phyloP scores from a whole-genome alignment of 2,888 invertebrate genomes.

The Pemphredon lugubris region DNA sequence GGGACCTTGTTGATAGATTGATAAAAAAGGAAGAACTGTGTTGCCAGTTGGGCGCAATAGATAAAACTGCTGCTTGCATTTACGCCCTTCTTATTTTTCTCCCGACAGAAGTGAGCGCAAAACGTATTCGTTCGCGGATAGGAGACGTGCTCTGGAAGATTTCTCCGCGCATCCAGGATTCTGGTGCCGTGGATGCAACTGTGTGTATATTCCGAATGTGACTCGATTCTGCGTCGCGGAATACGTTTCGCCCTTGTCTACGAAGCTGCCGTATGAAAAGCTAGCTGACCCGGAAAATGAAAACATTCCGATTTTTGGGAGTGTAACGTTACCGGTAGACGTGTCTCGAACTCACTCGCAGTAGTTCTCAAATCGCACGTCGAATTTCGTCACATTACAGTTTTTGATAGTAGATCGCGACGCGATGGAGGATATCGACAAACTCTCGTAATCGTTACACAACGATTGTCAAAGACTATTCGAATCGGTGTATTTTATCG shows the following conservation, averaged over 20 bases:
- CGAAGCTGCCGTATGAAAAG: slow-evolving; percentile 2
- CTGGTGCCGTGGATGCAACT: slow-evolving; percentile 10
- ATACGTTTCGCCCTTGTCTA: slow-evolving; percentile 26
- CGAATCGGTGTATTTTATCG: too few species aligned
- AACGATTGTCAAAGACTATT: too few species aligned
- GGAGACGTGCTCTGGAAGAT: slow-evolving; percentile 41
- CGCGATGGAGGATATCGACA: too few species aligned
- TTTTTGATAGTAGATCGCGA: too few species aligned
- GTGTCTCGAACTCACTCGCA: background rate
- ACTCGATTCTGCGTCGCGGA: slow-evolving; percentile 27
- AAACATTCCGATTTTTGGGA: background rate
- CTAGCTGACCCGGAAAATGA: slow-evolving; percentile 33
- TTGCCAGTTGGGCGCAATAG: too few species aligned
- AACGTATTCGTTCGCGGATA: slow-evolving; percentile 47
- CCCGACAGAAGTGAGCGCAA: too few species aligned
- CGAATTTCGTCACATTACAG: background rate
- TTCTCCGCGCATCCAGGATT: slow-evolving; percentile 28
- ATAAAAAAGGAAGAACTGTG: too few species aligned
- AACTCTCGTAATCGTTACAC: too few species aligned
- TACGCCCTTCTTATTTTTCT: too few species aligned
- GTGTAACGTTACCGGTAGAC: background rate
- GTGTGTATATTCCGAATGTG: slow-evolving; percentile 33
- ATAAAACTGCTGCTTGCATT: too few species aligned
- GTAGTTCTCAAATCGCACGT: too few species aligned
- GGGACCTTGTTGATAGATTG: too few species aligned